These are phyloP conservation scores for Perizoma flavofasciatum DNA, from an alignment of 2,888 invertebrate species.

Conservation along the genomic window DNA sequence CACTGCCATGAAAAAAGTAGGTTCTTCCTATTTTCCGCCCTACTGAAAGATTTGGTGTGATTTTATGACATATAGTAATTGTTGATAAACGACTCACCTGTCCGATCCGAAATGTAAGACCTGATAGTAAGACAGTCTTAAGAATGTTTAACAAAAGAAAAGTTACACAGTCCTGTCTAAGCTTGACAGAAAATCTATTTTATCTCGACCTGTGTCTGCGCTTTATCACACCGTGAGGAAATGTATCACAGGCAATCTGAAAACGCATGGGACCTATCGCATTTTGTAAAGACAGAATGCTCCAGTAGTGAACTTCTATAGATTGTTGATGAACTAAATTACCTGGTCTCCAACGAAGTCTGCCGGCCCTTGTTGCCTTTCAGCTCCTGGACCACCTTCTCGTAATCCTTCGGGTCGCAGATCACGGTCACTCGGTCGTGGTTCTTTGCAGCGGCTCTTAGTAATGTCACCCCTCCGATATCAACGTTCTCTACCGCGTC, in stretches of 20 bases:
- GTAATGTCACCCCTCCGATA: slow-evolving; percentile 97
- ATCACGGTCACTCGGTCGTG: slow-evolving; percentile 96
- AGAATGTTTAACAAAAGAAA: not conserved
- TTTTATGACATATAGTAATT: not conserved
- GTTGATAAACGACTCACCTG: not conserved
- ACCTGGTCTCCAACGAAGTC: slow-evolving; percentile 89
- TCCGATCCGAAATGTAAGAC: not conserved
- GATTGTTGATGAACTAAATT: not conserved
- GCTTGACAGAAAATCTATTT: not conserved
- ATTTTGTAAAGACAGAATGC: no score
- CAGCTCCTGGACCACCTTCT: slow-evolving; percentile 89
- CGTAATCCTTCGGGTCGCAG: slow-evolving; percentile 96
- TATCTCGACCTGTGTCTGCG: no score
- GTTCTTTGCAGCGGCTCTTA: slow-evolving; percentile 98
- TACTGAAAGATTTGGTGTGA: no score
- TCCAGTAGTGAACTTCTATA: no score
- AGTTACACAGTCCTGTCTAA: not conserved
- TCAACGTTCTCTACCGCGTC: slow-evolving; percentile 99
- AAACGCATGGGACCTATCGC: no score
- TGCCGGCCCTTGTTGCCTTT: slow-evolving; percentile 85
- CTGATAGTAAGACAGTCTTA: not conserved
- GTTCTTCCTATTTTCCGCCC: no score
- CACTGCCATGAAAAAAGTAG: no score
- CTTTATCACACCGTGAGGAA: no score
- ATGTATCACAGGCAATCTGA: no score